phyloP scores from a whole-genome alignment of 2,797 vertebrate species.

The Ataeniobius toweri region DNA sequence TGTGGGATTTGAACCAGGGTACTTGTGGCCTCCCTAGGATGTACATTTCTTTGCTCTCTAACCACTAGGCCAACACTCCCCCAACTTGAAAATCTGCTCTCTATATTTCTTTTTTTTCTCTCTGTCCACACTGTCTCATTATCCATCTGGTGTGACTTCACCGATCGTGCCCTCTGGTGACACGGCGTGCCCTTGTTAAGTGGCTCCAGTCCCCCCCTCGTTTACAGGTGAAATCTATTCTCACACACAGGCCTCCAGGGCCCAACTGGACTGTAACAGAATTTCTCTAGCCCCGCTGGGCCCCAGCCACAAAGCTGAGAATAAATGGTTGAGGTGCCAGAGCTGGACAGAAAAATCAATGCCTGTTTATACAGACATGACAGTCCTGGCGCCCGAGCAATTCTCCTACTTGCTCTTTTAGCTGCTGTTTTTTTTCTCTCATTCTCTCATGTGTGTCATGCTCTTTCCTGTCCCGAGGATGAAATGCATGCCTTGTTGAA shows the following conservation, averaged over 20 bases:
- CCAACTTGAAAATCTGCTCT: slow-evolving; percentile 6
- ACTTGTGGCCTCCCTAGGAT: too few relatives aligned
- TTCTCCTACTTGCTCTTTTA: slow-evolving; percentile 72
- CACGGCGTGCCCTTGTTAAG: slow-evolving; percentile 79
- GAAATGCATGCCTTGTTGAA: slow-evolving; percentile 59
- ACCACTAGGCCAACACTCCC: too few relatives aligned
- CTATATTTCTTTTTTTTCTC: slow-evolving; percentile 23
- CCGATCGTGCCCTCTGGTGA: slow-evolving; percentile 72
- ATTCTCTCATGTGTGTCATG: slow-evolving; percentile 29
- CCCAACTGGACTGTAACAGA: slow-evolving; percentile 97
- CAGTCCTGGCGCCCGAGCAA: slow-evolving; percentile 85
- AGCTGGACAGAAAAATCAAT: slow-evolving; percentile 99
- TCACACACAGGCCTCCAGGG: slow-evolving; percentile 98
- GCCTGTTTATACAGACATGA: slow-evolving; percentile 99
- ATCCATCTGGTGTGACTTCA: slow-evolving; percentile 73
- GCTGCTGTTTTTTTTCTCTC: slow-evolving; percentile 35
- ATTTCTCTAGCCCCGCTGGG: slow-evolving; percentile 96
- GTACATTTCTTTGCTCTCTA: too few relatives aligned
- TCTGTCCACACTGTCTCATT: slow-evolving; percentile 55
- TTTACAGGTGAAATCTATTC: slow-evolving; percentile 99
- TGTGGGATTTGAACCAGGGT: too few relatives aligned
- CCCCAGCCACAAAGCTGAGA: slow-evolving; percentile 97
- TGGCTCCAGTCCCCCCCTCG: slow-evolving; percentile 75
- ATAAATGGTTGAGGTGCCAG: slow-evolving; percentile 99
- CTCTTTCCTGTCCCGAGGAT: slow-evolving; percentile 60